A percentile compares a stretch with the other conserved stretches of the same genome.
Conservation (phyloP, 1,140 invertebrate species). For the Mamestra configurata region DNA sequence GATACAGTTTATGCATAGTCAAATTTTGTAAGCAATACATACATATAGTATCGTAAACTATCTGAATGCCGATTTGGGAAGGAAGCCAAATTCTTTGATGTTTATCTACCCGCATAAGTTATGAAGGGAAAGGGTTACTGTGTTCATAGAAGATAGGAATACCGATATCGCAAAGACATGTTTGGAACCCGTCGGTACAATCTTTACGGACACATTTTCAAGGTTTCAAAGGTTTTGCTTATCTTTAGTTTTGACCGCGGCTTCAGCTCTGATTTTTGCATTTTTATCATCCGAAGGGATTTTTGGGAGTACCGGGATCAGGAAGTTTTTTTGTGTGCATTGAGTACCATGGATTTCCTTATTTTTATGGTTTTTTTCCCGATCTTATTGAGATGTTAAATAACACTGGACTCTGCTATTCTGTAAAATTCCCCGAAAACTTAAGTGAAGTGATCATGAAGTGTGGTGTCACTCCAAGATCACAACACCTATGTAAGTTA, state of each 20-base stretch:
- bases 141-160: constrained; percentile 37
- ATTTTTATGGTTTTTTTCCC: neutral
- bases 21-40: constrained; percentile 28
- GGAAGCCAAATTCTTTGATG: constrained; percentile 49
- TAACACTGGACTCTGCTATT: no score
- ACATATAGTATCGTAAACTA: constrained; percentile 36
- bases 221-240: constrained; percentile 27
- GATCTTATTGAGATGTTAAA: no score
- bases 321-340: neutral
- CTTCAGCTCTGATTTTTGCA: constrained; percentile 17
- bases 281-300: constrained; percentile 14
- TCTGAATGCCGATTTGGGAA: constrained; percentile 38
- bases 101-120: constrained; percentile 45
- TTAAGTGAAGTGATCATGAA: no score
- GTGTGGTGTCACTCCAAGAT: no score
- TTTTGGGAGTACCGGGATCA: constrained; percentile 4
- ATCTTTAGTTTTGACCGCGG: constrained; percentile 41
- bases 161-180: constrained; percentile 31
- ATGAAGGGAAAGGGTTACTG: constrained; percentile 46
- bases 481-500: no score
- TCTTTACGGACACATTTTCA: constrained; percentile 42
- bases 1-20: neutral
- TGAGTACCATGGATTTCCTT: neutral
- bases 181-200: constrained; percentile 32
- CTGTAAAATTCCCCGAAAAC: no score